phyloP scores from a whole-genome alignment of 2,113 vertebrate genomes.

The Brienomyrus longianalis region DNA sequence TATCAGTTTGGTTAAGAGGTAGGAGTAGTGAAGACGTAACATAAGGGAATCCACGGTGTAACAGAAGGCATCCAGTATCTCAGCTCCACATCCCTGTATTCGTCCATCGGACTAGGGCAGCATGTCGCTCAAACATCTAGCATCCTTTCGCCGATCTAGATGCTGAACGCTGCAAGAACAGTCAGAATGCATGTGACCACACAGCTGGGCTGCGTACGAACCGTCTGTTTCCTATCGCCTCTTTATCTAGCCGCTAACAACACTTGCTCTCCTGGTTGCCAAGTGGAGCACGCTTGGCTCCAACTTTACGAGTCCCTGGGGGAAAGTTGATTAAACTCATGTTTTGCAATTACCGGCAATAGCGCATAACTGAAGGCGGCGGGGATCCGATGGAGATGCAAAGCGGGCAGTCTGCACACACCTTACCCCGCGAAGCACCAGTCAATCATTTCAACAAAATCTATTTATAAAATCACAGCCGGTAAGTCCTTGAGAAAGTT shows the following conservation, averaged over 20 bases:
- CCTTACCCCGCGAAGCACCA: not conserved
- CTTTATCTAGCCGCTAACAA: constrained; percentile 21
- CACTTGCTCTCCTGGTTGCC: constrained; percentile 33
- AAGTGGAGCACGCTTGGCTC: constrained; percentile 24
- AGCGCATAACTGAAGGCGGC: not conserved
- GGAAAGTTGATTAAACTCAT: constrained; percentile 22
- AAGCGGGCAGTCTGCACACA: not conserved
- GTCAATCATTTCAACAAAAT: not conserved
- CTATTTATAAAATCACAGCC: not conserved
- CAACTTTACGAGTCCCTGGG: constrained; percentile 2
- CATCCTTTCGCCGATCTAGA: constrained; percentile 60
- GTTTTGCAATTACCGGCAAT: constrained; percentile 16
- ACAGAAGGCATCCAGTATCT: not conserved
- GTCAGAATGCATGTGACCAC: constrained; percentile 46
- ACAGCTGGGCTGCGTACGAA: not conserved
- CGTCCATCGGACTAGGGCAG: constrained; percentile 24
- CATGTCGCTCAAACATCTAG: constrained; percentile 58
- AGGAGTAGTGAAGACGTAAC: not conserved
- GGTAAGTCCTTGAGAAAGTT: not conserved
- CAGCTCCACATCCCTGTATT: not conserved
- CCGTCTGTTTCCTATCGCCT: constrained; percentile 41
- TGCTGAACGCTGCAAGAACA: constrained; percentile 45
- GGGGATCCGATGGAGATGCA: not conserved
- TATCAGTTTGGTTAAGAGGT: not conserved
- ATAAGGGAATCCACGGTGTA: not conserved